phyloP scores from a whole-genome alignment of 1,140 invertebrate genomes.

The Anastrepha obliqua region DNA sequence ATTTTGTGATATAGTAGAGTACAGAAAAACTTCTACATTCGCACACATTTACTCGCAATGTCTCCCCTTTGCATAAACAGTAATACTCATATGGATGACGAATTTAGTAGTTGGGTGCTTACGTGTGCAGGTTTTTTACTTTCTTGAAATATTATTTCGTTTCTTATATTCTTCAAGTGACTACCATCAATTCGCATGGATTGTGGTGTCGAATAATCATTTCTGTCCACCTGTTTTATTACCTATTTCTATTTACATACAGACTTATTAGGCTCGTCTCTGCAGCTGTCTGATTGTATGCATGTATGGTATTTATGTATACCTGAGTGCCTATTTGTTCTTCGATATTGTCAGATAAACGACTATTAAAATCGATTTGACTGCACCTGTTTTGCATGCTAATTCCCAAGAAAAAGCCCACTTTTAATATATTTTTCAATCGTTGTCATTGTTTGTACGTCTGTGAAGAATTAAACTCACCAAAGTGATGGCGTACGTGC shows the following conservation, averaged over 20 bases:
- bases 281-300: neutral
- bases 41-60: too few relatives aligned
- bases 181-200: neutral
- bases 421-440: constrained; percentile 9
- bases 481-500: constrained; percentile 29
- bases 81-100: too few relatives aligned
- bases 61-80: too few relatives aligned
- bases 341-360: constrained; percentile 18
- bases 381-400: constrained; percentile 20
- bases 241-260: neutral
- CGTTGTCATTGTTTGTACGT: neutral
- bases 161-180: too few relatives aligned
- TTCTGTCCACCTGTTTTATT: neutral
- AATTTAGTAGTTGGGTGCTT: too few relatives aligned
- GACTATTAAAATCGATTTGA: constrained; percentile 42
- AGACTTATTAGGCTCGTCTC: neutral
- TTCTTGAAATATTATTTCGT: too few relatives aligned
- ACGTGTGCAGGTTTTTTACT: too few relatives aligned
- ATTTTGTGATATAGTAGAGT: too few relatives aligned
- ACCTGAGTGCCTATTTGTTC: neutral
- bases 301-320: neutral
- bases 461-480: constrained; percentile 5
- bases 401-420: constrained; percentile 35
- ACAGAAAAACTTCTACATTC: too few relatives aligned
- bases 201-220: neutral